Evolutionary conservation across 2,113 vertebrate species (phyloP).

Genomic region (Crotalus horridus): DNA sequence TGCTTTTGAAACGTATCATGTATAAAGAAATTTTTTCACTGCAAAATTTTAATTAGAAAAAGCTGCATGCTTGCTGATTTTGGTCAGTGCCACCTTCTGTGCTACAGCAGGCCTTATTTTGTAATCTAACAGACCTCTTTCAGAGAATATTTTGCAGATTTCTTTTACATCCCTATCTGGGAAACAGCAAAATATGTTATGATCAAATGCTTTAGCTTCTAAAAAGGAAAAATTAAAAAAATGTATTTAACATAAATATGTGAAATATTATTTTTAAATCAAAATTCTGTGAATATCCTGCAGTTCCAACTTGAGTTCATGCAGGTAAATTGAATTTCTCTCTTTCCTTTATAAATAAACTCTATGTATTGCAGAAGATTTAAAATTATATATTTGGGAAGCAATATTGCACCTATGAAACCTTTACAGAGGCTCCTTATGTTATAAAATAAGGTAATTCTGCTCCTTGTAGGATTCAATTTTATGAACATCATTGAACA

Average conservation of each 20-base stretch:
- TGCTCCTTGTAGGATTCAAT: background rate
- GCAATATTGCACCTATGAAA: background rate
- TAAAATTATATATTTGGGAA: background rate
- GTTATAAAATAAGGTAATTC: background rate
- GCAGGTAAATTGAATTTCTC: background rate
- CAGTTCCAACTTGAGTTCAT: background rate
- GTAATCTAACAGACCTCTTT: background rate
- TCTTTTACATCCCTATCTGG: background rate
- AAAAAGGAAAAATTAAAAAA: background rate
- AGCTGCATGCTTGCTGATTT: background rate
- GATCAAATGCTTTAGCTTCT: background rate
- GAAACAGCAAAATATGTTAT: background rate
- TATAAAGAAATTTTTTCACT: background rate
- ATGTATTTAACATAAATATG: background rate
- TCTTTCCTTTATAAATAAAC: background rate
- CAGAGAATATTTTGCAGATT: background rate
- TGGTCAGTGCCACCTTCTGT: background rate
- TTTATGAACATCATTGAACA: slow-evolving; percentile 8
- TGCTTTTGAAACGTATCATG: background rate
- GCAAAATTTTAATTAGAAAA: background rate
- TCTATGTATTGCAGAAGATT: background rate
- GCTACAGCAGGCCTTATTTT: background rate
- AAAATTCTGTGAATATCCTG: background rate
- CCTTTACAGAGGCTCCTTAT: background rate
- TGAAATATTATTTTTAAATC: background rate